Percentiles rank a stretch among this genome's conserved stretches.
Conservation (phyloP, 2,113 vertebrate species). For the Entelurus aequoreus region DNA sequence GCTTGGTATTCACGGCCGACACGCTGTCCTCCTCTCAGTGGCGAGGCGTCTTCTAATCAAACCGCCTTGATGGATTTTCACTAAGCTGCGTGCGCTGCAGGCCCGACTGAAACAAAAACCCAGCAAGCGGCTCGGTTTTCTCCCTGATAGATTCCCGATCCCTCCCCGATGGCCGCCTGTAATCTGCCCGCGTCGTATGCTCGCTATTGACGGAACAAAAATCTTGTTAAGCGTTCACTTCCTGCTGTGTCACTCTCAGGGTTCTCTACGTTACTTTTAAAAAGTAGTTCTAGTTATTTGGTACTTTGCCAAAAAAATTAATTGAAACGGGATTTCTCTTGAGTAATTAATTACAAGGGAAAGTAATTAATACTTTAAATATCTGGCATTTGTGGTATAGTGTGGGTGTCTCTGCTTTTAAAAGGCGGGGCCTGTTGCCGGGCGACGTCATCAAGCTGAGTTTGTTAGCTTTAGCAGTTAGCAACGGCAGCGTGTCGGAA, state of each 20-base stretch:
- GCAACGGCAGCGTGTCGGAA: too few relatives aligned
- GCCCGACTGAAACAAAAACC: constrained; percentile 44
- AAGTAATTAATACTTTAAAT: too few relatives aligned
- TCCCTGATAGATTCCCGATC: constrained; percentile 47
- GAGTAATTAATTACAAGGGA: too few relatives aligned
- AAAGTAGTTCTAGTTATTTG: too few relatives aligned
- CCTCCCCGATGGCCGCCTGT: constrained; percentile 20
- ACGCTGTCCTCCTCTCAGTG: constrained; percentile 22
- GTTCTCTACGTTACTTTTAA: neutral
- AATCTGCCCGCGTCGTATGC: neutral
- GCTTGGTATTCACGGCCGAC: too few relatives aligned
- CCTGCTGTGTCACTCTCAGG: constrained; percentile 16
- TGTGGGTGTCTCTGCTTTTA: too few relatives aligned
- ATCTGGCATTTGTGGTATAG: too few relatives aligned
- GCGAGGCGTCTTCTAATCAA: constrained; percentile 45
- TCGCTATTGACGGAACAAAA: neutral
- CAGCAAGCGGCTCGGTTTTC: constrained; percentile 32
- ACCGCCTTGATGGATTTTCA: constrained; percentile 58
- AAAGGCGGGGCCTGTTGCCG: too few relatives aligned
- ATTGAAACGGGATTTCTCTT: too few relatives aligned
- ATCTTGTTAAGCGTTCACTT: constrained; percentile 4
- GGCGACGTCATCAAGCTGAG: too few relatives aligned
- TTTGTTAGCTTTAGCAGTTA: too few relatives aligned
- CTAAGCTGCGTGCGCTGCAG: constrained; percentile 41
- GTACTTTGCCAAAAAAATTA: too few relatives aligned